phyloP scores from a whole-genome alignment of 2,113 vertebrate species.

The Actenoides lindsayi region DNA sequence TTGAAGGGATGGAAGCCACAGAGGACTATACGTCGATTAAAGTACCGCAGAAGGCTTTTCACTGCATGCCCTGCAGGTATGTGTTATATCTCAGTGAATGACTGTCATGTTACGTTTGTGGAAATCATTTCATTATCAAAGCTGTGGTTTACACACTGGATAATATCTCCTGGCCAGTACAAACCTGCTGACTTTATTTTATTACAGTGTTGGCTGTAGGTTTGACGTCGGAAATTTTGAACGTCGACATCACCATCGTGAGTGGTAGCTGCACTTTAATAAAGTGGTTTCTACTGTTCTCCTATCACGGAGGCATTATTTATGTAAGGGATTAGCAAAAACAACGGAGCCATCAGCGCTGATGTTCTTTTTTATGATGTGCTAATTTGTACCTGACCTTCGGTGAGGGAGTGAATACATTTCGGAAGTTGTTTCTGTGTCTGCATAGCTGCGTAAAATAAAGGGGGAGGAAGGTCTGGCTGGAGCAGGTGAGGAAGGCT shows the following conservation, averaged over 20 bases:
- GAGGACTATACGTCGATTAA: background rate
- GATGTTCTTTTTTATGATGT: background rate
- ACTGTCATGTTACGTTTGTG: constrained; percentile 18
- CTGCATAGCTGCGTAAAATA: background rate
- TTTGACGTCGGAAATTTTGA: background rate
- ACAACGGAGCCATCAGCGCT: background rate
- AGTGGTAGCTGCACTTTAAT: background rate
- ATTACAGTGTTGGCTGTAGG: background rate
- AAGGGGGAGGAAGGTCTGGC: background rate
- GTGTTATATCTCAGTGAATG: background rate
- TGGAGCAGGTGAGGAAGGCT: background rate
- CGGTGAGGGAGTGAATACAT: background rate
- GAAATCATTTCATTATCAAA: constrained; percentile 23
- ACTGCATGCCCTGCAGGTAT: constrained; percentile 19
- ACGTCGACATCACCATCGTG: background rate
- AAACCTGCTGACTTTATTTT: background rate
- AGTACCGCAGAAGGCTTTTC: constrained; percentile 12
- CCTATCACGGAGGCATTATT: background rate
- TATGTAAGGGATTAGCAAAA: background rate
- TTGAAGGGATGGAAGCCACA: background rate
- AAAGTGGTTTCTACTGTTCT: background rate
- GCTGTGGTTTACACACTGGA: background rate
- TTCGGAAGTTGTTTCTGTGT: background rate
- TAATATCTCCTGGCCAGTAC: background rate
- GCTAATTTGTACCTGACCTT: background rate